Evolutionary conservation across 2,113 vertebrate genomes (phyloP).

Genomic region (Parus major): DNA sequence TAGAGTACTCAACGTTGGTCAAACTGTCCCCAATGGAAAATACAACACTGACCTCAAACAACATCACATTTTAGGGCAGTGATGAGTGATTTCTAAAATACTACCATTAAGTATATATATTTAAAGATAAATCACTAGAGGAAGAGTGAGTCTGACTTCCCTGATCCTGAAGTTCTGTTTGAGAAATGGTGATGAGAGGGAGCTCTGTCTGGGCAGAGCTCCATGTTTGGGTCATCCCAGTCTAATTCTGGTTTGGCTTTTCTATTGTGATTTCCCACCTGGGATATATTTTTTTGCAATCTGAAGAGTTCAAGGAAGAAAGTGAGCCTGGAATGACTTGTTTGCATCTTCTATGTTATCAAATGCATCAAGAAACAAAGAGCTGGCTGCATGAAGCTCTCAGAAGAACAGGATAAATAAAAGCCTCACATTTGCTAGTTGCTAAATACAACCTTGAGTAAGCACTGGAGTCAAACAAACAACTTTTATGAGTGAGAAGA

Average conservation of each 20-base stretch:
- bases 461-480: slow-evolving; percentile 41
- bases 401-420: neutral
- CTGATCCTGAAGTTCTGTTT: neutral
- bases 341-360: neutral
- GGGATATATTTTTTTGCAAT: neutral
- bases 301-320: neutral
- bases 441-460: slow-evolving; percentile 22
- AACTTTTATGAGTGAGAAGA: slow-evolving; percentile 18
- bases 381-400: neutral
- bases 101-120: slow-evolving; percentile 1
- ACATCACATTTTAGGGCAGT: slow-evolving; percentile 9
- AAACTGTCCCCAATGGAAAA: slow-evolving; percentile 39
- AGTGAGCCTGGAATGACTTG: neutral
- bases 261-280: neutral
- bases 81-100: slow-evolving; percentile 52
- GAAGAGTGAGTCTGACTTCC: neutral
- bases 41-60: slow-evolving; percentile 33
- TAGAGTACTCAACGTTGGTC: neutral
- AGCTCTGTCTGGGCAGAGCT: neutral
- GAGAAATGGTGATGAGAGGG: neutral
- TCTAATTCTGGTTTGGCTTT: neutral
- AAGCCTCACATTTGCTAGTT: neutral
- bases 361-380: neutral
- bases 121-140: neutral
- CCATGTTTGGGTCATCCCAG: neutral